Base-by-base conservation (phyloP, 2,888 invertebrate species). In the Hesperia comma region DNA sequence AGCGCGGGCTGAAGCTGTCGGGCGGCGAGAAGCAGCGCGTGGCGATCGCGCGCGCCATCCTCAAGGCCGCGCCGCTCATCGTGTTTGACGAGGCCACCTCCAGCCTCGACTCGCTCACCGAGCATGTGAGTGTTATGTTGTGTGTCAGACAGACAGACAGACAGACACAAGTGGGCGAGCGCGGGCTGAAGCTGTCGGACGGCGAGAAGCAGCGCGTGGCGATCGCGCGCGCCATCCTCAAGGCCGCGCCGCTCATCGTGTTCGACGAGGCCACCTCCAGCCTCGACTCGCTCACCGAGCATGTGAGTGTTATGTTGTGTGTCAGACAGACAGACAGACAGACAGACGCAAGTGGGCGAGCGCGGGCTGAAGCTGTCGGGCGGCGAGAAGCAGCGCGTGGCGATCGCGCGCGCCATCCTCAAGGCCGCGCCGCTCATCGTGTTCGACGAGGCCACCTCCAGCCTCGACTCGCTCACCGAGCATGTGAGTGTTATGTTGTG, bases 1-100 rank as follows among this genome's bases (percentile, higher is more conserved):
- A 99, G 91, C 84, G 92, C n/a, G 92, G 92, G 0, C 74, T 92
- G 66, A 92, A 92, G 90, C 92, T 99, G 64, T 99, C 98, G 0
- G 99, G 99, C n/a, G 99, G 99, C 0, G 99, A 99, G 91, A 99
- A 99, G 82, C 99, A 99, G 84, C 94, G 99, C 67, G 98, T 99
- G 2, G 99, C 99, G 4, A 99, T 99, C 78, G 99, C 99, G 0
- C 94, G 99, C 71, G 98, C 99, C 10, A 98, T 99, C 72, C 93
- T 99, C 68, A 99, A 99, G 88, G 95, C 97, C 84, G 95, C 98
- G 4, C 98, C 98, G 0, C 96, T 99, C 83, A 93, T 99, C 69
- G 94, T 99, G 54, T 99, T 99, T 87, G 99, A 99, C 84, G 99
- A 99, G 92, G 99, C 99, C 17, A 99, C 99, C 0, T 99, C 99